Evolutionary conservation across 2,888 invertebrate species (phyloP).

Genomic region (Nemotelus nigrinus): DNA sequence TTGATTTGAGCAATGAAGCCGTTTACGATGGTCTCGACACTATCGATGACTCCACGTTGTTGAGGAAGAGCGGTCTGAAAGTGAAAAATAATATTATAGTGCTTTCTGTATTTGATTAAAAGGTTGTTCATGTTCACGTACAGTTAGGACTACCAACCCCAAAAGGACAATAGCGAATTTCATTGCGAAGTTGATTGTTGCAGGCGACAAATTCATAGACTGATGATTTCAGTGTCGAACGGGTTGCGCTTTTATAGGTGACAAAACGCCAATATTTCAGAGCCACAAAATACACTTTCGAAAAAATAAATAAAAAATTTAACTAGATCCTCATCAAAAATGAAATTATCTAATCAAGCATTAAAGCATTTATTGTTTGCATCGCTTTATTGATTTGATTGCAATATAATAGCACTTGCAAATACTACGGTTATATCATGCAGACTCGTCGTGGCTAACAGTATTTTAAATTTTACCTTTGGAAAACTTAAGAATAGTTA

Average conservation of each 20-base stretch:
- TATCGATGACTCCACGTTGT: background rate
- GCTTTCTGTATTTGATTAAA: background rate
- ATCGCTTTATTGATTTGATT: too few relatives aligned
- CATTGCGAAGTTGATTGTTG: conserved; percentile 40
- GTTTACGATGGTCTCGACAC: background rate
- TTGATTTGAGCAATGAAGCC: background rate
- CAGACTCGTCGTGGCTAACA: too few relatives aligned
- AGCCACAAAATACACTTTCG: too few relatives aligned
- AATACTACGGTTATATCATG: too few relatives aligned
- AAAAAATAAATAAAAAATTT: too few relatives aligned
- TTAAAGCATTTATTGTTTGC: too few relatives aligned
- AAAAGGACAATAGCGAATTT: conserved; percentile 36
- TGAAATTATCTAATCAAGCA: too few relatives aligned
- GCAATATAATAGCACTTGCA: too few relatives aligned
- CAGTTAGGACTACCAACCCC: background rate
- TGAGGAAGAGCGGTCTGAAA: conserved; percentile 7
- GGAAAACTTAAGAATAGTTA: too few relatives aligned
- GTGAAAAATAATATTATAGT: background rate
- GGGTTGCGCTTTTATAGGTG: background rate
- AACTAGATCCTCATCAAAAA: too few relatives aligned
- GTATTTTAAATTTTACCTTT: too few relatives aligned
- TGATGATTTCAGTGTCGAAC: background rate
- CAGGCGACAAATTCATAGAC: conserved; percentile 11
- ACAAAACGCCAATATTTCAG: too few relatives aligned
- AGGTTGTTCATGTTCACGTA: background rate